Evolutionary conservation across 2,113 vertebrate genomes (phyloP).

Genomic region (Acrocephalus kingi): DNA sequence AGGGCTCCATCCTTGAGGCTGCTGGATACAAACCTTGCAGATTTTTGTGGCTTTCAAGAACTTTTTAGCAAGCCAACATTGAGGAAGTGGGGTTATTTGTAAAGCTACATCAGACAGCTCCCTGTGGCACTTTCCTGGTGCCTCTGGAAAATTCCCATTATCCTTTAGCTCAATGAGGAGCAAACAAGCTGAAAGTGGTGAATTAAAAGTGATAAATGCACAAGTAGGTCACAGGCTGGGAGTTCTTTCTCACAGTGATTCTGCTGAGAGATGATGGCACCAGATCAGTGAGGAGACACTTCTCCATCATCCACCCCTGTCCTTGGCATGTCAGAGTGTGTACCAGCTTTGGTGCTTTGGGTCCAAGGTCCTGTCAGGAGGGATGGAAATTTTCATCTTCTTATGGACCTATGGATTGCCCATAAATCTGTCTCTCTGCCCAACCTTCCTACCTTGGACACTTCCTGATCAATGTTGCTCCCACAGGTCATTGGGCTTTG

Average conservation of each 20-base stretch:
- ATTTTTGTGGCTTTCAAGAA: background rate
- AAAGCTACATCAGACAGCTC: background rate
- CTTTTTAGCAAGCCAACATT: background rate
- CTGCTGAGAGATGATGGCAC: background rate
- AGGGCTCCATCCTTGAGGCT: background rate
- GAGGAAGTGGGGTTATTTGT: background rate
- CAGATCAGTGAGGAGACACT: background rate
- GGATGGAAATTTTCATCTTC: background rate
- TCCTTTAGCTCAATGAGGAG: background rate
- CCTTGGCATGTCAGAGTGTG: accelerated
- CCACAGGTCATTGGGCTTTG: background rate
- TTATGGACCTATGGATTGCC: background rate
- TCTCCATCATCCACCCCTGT: background rate
- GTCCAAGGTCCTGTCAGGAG: background rate
- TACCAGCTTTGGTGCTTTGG: background rate
- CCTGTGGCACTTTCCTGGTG: background rate
- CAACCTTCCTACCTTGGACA: background rate
- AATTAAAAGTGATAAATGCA: background rate
- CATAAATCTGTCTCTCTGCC: background rate
- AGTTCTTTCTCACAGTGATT: background rate
- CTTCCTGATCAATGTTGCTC: background rate
- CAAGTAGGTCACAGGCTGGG: background rate
- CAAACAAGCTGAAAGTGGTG: background rate
- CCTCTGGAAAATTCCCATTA: background rate
- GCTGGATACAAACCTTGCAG: background rate